phyloP scores from a whole-genome alignment of 23 tunicate genomes.

The Ciona savignyi region DNA sequence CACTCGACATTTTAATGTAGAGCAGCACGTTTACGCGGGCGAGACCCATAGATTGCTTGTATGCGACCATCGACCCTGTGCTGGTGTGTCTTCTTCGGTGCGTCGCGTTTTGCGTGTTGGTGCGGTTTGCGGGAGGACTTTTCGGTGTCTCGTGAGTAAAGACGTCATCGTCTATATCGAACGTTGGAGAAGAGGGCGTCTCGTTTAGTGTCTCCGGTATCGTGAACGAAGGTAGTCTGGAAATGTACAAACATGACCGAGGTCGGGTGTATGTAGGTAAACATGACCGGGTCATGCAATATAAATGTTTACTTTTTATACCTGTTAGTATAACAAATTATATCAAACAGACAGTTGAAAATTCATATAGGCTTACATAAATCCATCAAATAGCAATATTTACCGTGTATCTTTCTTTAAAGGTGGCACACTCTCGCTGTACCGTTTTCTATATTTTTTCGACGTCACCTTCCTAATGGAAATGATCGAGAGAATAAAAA shows the following conservation, averaged over 20 bases:
- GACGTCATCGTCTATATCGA: constrained; percentile 5
- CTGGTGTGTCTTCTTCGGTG: constrained; percentile 9
- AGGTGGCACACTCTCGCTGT: neutral
- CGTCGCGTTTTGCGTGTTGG: neutral
- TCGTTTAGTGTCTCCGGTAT: neutral
- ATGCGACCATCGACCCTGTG: constrained; percentile 7
- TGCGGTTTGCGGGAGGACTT: neutral
- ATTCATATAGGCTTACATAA: too few species aligned
- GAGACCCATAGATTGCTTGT: constrained; percentile 10
- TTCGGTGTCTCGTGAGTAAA: neutral
- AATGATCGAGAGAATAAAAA: constrained; percentile 41
- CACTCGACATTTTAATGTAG: constrained; percentile 75
- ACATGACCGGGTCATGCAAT: too few species aligned
- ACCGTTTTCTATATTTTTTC: neutral
- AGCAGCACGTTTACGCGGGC: constrained; percentile 45
- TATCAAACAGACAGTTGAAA: too few species aligned
- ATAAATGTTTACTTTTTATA: too few species aligned
- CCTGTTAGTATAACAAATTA: too few species aligned
- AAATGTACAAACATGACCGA: too few species aligned
- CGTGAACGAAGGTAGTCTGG: neutral
- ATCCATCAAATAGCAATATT: too few species aligned
- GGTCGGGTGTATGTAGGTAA: too few species aligned
- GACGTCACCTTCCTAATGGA: constrained; percentile 42
- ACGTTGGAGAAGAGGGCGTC: neutral
- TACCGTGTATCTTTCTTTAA: neutral